phyloP scores from a whole-genome alignment of 2,797 vertebrate species.

The Anguilla marmorata region DNA sequence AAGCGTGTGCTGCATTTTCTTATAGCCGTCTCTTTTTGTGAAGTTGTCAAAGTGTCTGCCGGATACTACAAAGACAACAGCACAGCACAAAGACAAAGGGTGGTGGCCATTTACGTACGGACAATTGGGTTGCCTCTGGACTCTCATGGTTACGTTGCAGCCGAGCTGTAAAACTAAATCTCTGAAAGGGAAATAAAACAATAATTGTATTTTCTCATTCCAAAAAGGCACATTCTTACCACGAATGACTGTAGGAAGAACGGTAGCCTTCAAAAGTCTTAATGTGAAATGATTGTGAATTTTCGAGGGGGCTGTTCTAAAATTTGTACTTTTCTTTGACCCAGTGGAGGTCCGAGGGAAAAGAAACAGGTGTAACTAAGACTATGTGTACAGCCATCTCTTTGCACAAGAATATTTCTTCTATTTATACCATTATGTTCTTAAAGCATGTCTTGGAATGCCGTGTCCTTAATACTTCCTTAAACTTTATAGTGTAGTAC shows the following conservation, averaged over 20 bases:
- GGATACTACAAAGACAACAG: background rate
- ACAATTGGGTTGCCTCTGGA: slow-evolving; percentile 44
- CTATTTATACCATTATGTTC: slow-evolving; percentile 72
- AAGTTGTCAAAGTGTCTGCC: background rate
- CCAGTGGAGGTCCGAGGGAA: slow-evolving; percentile 28
- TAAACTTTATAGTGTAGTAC: slow-evolving; percentile 82
- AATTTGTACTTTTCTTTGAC: slow-evolving; percentile 30
- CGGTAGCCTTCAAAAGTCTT: slow-evolving; percentile 31
- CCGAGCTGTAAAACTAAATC: slow-evolving; percentile 39
- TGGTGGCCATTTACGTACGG: background rate
- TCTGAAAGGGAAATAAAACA: slow-evolving; percentile 57
- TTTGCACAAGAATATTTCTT: slow-evolving; percentile 69
- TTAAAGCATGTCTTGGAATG: slow-evolving; percentile 75
- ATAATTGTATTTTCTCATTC: slow-evolving; percentile 40
- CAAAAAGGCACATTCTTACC: slow-evolving; percentile 54
- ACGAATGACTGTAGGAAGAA: slow-evolving; percentile 53
- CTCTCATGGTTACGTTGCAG: slow-evolving; percentile 38
- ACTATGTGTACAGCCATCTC: slow-evolving; percentile 57
- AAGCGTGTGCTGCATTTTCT: background rate
- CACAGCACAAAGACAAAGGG: slow-evolving; percentile 1
- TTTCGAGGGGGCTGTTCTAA: slow-evolving; percentile 29
- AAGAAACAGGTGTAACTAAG: slow-evolving; percentile 53
- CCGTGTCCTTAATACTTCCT: slow-evolving; percentile 86
- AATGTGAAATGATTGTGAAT: slow-evolving; percentile 44
- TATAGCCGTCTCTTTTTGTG: background rate